These are phyloP conservation scores for Plusia festucae DNA, from an alignment of 2,888 invertebrate genomes.

Conservation along the genomic window DNA sequence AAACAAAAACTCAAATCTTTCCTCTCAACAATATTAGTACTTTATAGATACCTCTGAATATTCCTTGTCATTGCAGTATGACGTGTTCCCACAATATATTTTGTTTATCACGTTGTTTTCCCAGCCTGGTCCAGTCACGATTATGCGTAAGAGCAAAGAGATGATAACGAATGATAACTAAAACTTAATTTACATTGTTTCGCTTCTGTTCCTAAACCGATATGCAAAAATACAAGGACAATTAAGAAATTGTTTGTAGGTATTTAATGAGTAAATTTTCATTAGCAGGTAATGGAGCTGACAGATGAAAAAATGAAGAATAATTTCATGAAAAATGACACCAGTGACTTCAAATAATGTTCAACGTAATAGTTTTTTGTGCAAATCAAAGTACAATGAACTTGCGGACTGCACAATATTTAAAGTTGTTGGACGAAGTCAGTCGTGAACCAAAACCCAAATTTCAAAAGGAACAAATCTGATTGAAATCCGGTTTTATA, in stretches of 20 bases:
- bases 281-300: neutral
- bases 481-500: no score
- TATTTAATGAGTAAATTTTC: no score
- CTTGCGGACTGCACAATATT: neutral
- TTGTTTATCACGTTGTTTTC: constrained; percentile 6
- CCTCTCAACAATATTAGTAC: no score
- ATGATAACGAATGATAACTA: neutral
- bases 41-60: no score
- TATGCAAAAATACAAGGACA: neutral
- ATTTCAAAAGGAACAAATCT: no score
- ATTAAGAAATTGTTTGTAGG: no score
- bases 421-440: neutral
- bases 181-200: neutral
- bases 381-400: neutral
- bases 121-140: constrained; percentile 7
- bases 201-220: neutral
- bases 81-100: neutral
- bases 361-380: neutral
- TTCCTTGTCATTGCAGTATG: neutral
- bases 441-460: no score
- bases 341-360: constrained; percentile 1
- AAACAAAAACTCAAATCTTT: no score
- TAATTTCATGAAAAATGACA: neutral
- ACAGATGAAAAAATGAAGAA: no score
- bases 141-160: constrained; percentile 9